Evolutionary conservation across 2,888 invertebrate species (phyloP).

Genomic region (Apodemia mormo): DNA sequence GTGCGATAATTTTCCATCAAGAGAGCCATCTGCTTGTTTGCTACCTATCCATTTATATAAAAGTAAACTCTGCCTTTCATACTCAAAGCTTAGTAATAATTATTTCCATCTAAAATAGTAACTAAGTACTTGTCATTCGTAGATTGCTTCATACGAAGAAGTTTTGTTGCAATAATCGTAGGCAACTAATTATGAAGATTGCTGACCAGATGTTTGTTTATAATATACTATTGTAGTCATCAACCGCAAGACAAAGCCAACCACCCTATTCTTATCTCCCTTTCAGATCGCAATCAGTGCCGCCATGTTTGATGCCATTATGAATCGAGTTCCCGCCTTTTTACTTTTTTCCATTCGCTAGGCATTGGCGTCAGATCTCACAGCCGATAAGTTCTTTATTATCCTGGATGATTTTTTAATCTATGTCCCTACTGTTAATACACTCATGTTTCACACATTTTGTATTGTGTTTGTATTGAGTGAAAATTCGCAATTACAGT

Average conservation of each 20-base stretch:
- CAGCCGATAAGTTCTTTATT: constrained; percentile 77
- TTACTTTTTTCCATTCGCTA: constrained; percentile 66
- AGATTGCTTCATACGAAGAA: neutral
- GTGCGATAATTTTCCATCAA: too few relatives aligned
- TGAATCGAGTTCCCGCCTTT: constrained; percentile 78
- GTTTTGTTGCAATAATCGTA: neutral
- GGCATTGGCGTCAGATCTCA: constrained; percentile 75
- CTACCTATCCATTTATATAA: too few relatives aligned
- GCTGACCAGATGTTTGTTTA: constrained; percentile 46
- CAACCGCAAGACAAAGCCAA: constrained; percentile 67
- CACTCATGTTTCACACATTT: constrained; percentile 62
- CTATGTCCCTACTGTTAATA: constrained; percentile 55
- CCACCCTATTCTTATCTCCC: constrained; percentile 71
- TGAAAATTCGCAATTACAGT: constrained; percentile 29
- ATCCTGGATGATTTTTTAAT: constrained; percentile 79
- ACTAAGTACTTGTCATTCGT: neutral
- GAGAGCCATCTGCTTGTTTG: too few relatives aligned
- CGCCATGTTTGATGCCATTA: constrained; percentile 76
- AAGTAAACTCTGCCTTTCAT: too few relatives aligned
- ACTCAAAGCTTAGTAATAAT: too few relatives aligned
- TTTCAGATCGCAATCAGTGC: constrained; percentile 75
- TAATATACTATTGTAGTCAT: constrained; percentile 50
- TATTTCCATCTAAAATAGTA: too few relatives aligned
- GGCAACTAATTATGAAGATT: constrained; percentile 20
- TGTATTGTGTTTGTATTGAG: constrained; percentile 45